Conservation (phyloP, 2,888 invertebrate species). For the Apamea anceps region DNA sequence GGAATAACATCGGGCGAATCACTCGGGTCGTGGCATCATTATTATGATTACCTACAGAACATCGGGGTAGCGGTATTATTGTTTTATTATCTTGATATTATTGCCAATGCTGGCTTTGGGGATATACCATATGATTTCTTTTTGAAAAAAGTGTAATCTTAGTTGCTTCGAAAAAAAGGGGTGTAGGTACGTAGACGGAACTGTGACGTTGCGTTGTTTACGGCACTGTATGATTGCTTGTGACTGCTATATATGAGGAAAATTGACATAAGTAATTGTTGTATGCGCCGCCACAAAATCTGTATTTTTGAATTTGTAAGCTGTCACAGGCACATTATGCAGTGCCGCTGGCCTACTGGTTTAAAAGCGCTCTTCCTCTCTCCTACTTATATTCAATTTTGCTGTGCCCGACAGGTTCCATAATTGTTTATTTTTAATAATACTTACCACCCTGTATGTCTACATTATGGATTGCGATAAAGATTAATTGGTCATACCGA, state of each 20-base stretch:
- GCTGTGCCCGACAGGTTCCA: too few relatives aligned
- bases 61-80: slow-evolving; percentile 62
- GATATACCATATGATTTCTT: not conserved
- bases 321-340: not conserved
- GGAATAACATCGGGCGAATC: slow-evolving; percentile 61
- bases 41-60: slow-evolving; percentile 70
- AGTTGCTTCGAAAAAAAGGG: not conserved
- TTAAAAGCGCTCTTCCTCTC: too few relatives aligned
- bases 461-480: not conserved
- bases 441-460: too few relatives aligned
- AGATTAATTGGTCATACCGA: not conserved
- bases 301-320: not conserved
- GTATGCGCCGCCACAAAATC: not conserved
- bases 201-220: not conserved
- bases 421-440: too few relatives aligned
- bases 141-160: not conserved
- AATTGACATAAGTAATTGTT: too few relatives aligned
- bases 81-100: slow-evolving; percentile 68
- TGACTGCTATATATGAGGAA: too few relatives aligned
- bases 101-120: slow-evolving; percentile 14
- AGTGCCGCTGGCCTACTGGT: too few relatives aligned
- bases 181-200: too few relatives aligned
- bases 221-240: not conserved
- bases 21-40: slow-evolving; percentile 56
- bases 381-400: too few relatives aligned